Percentiles rank a stretch among this genome's conserved stretches.
Evolutionary conservation across 2,113 vertebrate species (phyloP).

Genomic region (Corydoras sp.): DNA sequence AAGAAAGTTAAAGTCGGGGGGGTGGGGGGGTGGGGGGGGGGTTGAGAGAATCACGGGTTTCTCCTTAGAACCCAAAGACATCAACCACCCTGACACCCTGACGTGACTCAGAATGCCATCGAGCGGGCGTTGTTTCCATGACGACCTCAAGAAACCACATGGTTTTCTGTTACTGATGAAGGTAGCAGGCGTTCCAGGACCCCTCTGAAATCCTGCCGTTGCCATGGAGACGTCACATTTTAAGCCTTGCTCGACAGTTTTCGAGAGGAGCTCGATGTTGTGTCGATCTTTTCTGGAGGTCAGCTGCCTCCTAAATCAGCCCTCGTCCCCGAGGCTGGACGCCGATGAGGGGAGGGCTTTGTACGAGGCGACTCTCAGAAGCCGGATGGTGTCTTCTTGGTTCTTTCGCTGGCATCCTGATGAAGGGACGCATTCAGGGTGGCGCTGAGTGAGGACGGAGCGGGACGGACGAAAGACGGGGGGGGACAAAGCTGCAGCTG

Average conservation of each 20-base stretch:
- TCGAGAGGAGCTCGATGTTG: not conserved
- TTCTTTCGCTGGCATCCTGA: not conserved
- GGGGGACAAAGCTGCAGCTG: conserved; percentile 3
- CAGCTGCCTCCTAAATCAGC: not conserved
- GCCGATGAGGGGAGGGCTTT: not conserved
- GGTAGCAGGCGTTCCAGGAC: not conserved
- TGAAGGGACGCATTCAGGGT: conserved; percentile 7
- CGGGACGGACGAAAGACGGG: not conserved
- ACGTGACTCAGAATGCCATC: not conserved
- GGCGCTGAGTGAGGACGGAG: not conserved
- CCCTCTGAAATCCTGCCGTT: not conserved
- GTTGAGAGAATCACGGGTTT: not conserved
- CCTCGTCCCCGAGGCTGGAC: not conserved
- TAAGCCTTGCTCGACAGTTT: not conserved
- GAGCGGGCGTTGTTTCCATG: not conserved
- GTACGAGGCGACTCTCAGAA: not conserved
- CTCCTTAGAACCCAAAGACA: not conserved
- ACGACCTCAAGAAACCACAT: not conserved
- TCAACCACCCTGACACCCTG: not conserved
- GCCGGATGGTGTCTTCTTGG: not conserved
- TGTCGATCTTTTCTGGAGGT: not conserved
- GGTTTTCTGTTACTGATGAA: not conserved
- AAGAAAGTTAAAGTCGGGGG: conserved; percentile 12
- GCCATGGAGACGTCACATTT: conserved; percentile 7
- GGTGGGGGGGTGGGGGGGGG: not conserved